Evolutionary conservation across 2,888 invertebrate genomes (phyloP), one percentile per base, ranked within the genome.

Genomic region (Clunio marinus): DNA sequence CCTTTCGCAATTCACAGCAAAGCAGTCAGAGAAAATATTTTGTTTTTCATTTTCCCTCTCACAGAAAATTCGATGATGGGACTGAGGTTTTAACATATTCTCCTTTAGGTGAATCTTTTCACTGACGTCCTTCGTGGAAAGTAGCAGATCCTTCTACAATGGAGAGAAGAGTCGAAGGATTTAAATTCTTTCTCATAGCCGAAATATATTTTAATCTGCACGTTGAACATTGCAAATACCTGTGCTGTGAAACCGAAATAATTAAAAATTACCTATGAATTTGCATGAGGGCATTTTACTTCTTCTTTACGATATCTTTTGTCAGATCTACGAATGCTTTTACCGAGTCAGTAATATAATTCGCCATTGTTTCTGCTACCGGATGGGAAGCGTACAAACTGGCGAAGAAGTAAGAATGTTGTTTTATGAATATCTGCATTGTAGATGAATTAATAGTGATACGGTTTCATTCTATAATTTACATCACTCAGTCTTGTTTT

Each of bases 201-300:
- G 22, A 27, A 45, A 63, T 46, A 45, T 45, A 45, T 63, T 63
- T 63, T 63, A 63, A 63, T 46, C 46, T 63, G 63, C 45, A 45
- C 25, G 22, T 25, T 63, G 37, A 37, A 37, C 37, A 37, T 5
- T 57, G 15, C 17, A 37, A 37, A 37, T 60, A 60, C 37, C 37
- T 25, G 25, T 17, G 24, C 10, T 17, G 20, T 15, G 37, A 27
- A 63, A 63, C 63, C 45, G 45, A 63, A 63, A 63, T 63, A 63
- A 63, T 63, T 63, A 63, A 63, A 63, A 63, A 63, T 63, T 63
- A 63, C 63, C 63, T 63, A 63, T 63, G 63, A 46, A 63, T 63
- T 63, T 63, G 17, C 46, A 63, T 63, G 63, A 41, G 46, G 63
- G 63, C 45, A n/a, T 46, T 27, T 37, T 45, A 17, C 46, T 63